phyloP scores from a whole-genome alignment of 64 coral and sea anemone genomes.

The Pocillopora verrucosa region DNA sequence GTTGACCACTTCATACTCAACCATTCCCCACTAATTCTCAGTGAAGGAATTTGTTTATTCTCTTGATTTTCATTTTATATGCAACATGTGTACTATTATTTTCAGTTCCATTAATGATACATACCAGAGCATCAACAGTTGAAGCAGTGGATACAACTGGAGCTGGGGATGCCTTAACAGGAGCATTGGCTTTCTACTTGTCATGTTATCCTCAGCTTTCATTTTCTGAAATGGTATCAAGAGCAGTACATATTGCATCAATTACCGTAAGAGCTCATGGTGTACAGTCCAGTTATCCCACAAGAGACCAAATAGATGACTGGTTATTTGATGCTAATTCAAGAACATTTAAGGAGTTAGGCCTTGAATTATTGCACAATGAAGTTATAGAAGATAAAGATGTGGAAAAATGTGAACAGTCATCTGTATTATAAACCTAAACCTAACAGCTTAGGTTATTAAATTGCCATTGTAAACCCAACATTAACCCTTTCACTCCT shows the following conservation, averaged over 20 bases:
- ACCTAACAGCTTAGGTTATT: not conserved
- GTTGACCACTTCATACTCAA: no score
- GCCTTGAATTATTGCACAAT: not conserved
- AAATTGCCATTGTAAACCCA: not conserved
- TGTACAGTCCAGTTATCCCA: conserved; percentile 86
- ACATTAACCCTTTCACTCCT: no score
- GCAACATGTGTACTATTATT: not conserved
- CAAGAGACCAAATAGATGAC: conserved; percentile 51
- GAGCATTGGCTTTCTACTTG: conserved; percentile 80
- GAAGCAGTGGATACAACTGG: conserved; percentile 80
- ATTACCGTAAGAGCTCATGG: conserved; percentile 70
- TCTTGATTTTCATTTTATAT: not conserved
- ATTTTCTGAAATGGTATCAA: conserved; percentile 61
- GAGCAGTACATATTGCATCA: conserved; percentile 82
- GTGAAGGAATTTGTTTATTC: no score
- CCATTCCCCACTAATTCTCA: no score
- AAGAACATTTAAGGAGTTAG: conserved; percentile 14
- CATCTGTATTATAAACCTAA: not conserved
- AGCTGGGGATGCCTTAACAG: conserved; percentile 80
- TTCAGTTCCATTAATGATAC: conserved; percentile 40
- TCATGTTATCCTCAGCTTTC: conserved; percentile 73
- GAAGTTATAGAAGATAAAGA: not conserved
- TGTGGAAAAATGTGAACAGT: no score
- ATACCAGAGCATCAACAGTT: conserved; percentile 46
- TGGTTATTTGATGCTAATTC: conserved; percentile 57